phyloP scores from a whole-genome alignment of 2,113 vertebrate species.

The Fulica atra region DNA sequence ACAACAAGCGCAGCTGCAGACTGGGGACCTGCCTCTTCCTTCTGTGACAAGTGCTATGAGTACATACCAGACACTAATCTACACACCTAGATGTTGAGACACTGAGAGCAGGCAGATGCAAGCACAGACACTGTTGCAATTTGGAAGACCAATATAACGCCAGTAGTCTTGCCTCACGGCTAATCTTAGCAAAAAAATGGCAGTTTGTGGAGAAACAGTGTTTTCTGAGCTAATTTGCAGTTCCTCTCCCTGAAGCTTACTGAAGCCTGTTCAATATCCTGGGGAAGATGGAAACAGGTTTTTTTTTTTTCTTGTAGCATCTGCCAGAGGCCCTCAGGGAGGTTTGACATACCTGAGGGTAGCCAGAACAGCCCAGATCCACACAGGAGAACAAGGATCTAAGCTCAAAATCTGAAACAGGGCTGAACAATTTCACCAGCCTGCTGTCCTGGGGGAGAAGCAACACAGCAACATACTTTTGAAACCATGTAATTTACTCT shows the following conservation, averaged over 20 bases:
- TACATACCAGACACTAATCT: not conserved
- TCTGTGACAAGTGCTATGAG: not conserved
- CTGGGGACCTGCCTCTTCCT: not conserved
- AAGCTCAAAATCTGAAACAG: not conserved
- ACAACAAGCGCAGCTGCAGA: not conserved
- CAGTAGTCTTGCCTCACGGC: accelerated
- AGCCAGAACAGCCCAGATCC: not conserved
- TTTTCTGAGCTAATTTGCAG: not conserved
- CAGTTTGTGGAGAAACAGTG: not conserved
- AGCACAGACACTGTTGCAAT: not conserved
- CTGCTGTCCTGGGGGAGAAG: not conserved
- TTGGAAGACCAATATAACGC: not conserved
- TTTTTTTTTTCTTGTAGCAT: not conserved
- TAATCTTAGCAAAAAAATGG: not conserved
- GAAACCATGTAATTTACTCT: not conserved
- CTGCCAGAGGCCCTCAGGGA: not conserved
- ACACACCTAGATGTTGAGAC: not conserved
- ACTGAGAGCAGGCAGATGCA: not conserved
- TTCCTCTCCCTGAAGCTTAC: not conserved
- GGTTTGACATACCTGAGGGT: not conserved
- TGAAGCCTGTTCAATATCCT: not conserved
- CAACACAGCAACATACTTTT: not conserved
- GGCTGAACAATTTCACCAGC: not conserved
- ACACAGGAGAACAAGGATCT: not conserved
- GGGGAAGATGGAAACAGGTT: not conserved